Evolutionary conservation across 2,797 vertebrate genomes (phyloP).

Genomic region (Pseudopleuronectes americanus): DNA sequence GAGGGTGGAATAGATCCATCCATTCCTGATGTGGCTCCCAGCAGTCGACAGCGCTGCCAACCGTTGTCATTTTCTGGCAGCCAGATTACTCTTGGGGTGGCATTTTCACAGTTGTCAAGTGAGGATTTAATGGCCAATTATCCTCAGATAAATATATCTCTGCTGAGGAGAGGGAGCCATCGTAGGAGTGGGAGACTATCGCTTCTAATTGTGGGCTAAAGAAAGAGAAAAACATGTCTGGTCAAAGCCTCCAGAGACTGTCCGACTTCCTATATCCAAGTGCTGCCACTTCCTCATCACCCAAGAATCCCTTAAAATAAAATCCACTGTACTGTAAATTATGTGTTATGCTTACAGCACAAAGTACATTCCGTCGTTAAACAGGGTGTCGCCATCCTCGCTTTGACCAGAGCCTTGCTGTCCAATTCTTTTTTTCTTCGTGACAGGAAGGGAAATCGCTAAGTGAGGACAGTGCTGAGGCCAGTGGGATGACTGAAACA

Average conservation of each 20-base stretch:
- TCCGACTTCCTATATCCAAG: conserved; percentile 67
- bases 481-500: conserved; percentile 39
- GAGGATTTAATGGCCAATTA: conserved; percentile 88
- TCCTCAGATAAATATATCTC: conserved; percentile 88
- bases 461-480: conserved; percentile 39
- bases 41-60: conserved; percentile 83
- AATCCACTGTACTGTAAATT: conserved; percentile 74
- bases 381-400: conserved; percentile 74
- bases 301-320: conserved; percentile 75
- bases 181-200: conserved; percentile 76
- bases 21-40: conserved; percentile 80
- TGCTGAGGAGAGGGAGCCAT: conserved; percentile 80
- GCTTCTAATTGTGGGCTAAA: conserved; percentile 84
- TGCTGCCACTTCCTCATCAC: conserved; percentile 77
- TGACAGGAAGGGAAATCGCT: conserved; percentile 61
- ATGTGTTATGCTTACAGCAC: conserved; percentile 68
- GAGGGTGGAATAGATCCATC: conserved; percentile 78
- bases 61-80: conserved; percentile 85
- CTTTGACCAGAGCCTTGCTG: conserved; percentile 69
- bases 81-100: conserved; percentile 85
- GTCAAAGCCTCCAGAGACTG: conserved; percentile 80
- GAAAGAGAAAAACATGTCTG: conserved; percentile 81
- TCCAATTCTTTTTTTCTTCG: conserved; percentile 47
- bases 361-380: conserved; percentile 76
- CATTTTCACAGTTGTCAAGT: conserved; percentile 88